Conservation (phyloP, 92 coral and sea anemone species). For the Zoanthus sociatus region DNA sequence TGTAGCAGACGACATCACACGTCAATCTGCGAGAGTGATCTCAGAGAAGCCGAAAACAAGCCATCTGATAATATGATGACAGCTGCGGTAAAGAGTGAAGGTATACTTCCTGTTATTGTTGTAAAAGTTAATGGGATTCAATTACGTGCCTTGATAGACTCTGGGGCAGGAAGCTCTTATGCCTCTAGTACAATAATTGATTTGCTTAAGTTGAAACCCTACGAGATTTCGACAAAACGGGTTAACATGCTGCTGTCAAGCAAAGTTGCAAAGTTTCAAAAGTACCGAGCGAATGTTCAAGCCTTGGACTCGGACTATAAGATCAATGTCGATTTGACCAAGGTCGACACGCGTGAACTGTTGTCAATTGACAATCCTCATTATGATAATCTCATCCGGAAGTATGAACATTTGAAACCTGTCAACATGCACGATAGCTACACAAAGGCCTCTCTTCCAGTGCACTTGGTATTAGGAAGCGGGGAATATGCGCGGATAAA, state of each 20-base stretch:
- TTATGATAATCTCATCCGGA: background rate
- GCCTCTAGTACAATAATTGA: background rate
- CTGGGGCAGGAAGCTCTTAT: background rate
- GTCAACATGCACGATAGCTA: too few relatives aligned
- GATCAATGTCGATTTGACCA: too few relatives aligned
- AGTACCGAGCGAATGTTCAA: too few relatives aligned
- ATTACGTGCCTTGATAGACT: background rate
- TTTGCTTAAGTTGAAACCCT: background rate
- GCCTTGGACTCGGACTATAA: too few relatives aligned
- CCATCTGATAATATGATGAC: conserved; percentile 1
- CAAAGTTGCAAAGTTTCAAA: too few relatives aligned
- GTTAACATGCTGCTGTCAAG: too few relatives aligned
- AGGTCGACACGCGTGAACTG: too few relatives aligned
- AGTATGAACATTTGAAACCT: too few relatives aligned
- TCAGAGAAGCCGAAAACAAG: background rate
- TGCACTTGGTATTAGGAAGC: too few relatives aligned
- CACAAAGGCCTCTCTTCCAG: too few relatives aligned
- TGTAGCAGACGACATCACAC: background rate
- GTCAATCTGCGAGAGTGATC: background rate
- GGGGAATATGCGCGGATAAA: too few relatives aligned
- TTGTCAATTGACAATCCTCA: background rate
- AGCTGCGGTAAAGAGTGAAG: background rate
- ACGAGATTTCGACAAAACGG: too few relatives aligned
- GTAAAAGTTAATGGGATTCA: background rate
- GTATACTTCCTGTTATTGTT: background rate